Percentiles rank a stretch among this genome's conserved stretches.
Conservation (phyloP, 2,797 vertebrate genomes). For the Phrynocephalus guinanensis region DNA sequence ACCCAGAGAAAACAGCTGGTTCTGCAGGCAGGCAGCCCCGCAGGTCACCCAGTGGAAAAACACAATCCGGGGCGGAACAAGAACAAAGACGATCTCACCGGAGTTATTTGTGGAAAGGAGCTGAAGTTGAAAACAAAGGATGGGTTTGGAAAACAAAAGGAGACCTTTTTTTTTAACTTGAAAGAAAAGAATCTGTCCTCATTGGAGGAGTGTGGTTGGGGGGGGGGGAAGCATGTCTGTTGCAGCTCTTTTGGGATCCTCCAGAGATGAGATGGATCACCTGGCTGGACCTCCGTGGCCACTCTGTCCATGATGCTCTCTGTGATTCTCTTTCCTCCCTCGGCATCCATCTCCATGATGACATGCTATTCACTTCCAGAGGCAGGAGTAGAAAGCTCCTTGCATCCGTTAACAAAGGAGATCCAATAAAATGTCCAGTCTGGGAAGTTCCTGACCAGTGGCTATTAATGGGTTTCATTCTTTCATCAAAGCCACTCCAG, state of each 20-base stretch:
- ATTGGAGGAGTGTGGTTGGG: neutral
- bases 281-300: neutral
- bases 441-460: too few species aligned
- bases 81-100: neutral
- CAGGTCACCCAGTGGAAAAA: neutral
- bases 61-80: neutral
- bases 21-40: neutral
- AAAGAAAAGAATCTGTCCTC: neutral
- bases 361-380: neutral
- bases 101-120: neutral
- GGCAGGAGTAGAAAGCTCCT: neutral
- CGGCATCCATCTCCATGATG: neutral
- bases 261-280: neutral
- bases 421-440: neutral
- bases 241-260: neutral
- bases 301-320: neutral
- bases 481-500: too few species aligned
- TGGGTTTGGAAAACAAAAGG: neutral
- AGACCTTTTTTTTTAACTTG: neutral
- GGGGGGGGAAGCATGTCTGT: too few species aligned
- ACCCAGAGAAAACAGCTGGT: neutral
- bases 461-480: too few species aligned
- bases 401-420: neutral
- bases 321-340: neutral
- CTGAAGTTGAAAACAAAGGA: neutral